These are phyloP conservation scores for Leptobrachium leishanense DNA, from an alignment of 2,113 vertebrate species.

Conservation along the genomic window DNA sequence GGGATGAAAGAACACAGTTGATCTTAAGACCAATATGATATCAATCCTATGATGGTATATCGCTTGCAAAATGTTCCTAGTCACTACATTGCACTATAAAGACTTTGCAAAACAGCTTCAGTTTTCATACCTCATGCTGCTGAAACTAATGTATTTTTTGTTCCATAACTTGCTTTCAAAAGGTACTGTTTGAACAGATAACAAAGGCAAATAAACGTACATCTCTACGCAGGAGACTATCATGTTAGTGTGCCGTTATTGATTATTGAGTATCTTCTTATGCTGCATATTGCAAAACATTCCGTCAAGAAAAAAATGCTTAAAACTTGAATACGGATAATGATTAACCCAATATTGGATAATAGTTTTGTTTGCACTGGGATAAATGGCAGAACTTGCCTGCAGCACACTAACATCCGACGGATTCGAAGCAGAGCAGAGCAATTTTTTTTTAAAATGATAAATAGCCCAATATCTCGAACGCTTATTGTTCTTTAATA, in stretches of 20 bases:
- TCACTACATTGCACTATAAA: too few relatives aligned
- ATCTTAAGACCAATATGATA: too few relatives aligned
- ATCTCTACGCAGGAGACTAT: neutral
- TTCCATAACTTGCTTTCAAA: neutral
- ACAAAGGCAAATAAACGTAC: neutral
- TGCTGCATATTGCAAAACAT: neutral
- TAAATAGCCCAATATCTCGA: neutral
- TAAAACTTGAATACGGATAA: neutral
- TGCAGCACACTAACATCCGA: neutral
- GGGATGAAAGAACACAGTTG: too few relatives aligned
- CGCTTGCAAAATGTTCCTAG: too few relatives aligned
- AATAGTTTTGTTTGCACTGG: neutral
- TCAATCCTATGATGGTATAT: too few relatives aligned
- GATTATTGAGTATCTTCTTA: neutral
- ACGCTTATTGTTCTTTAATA: neutral
- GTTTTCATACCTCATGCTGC: too few relatives aligned
- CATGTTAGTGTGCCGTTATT: neutral
- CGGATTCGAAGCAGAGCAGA: neutral
- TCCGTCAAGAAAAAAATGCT: too few relatives aligned
- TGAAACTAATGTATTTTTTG: neutral
- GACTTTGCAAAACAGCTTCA: too few relatives aligned
- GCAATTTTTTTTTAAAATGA: neutral
- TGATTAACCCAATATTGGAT: neutral
- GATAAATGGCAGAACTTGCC: neutral
- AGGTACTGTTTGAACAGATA: neutral